Conservation (phyloP, 2,797 vertebrate species). For the Scyliorhinus canicula region DNA sequence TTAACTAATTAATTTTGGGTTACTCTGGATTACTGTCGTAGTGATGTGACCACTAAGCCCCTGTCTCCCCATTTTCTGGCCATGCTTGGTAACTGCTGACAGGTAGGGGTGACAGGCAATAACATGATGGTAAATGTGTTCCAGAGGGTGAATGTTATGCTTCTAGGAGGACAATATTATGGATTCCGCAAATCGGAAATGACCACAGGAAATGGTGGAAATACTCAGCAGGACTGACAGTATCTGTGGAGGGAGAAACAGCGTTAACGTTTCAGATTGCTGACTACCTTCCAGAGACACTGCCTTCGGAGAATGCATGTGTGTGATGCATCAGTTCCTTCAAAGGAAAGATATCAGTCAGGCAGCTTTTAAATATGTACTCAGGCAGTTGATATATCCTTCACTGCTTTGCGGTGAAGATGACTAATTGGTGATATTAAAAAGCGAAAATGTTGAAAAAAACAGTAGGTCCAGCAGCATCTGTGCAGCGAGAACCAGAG, state of each 20-base stretch:
- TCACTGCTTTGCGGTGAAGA: neutral
- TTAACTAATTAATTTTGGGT: too few relatives aligned
- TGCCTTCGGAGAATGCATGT: neutral
- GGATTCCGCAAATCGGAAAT: too few relatives aligned
- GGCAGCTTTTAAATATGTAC: neutral
- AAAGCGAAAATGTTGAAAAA: too few relatives aligned
- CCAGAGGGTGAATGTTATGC: neutral
- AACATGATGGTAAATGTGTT: neutral
- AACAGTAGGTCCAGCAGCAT: too few relatives aligned
- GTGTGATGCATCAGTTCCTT: neutral
- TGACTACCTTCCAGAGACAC: neutral
- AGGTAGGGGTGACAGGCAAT: neutral
- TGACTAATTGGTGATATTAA: neutral
- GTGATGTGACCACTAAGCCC: too few relatives aligned
- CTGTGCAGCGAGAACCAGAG: too few relatives aligned
- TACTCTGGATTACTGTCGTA: too few relatives aligned
- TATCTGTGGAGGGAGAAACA: too few relatives aligned
- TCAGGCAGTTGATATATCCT: neutral
- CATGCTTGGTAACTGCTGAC: neutral
- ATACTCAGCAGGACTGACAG: too few relatives aligned
- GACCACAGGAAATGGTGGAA: too few relatives aligned
- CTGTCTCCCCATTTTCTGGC: too few relatives aligned
- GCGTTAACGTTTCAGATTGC: neutral
- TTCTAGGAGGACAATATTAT: neutral
- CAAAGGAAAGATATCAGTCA: neutral